Conservation (phyloP, 2,888 invertebrate genomes). For the Hymenopus coronatus region DNA sequence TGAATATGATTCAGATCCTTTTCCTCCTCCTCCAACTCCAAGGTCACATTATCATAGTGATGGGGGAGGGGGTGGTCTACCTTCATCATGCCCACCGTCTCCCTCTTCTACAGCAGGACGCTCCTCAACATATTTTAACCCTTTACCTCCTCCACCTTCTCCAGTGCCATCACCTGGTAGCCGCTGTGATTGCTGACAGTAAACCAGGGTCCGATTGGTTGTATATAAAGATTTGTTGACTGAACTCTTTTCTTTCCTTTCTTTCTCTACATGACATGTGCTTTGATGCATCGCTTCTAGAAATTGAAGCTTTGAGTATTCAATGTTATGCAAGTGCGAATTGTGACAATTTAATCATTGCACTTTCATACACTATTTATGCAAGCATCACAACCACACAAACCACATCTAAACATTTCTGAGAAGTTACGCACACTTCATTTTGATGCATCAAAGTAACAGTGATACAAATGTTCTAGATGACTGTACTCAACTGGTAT, state of each 20-base stretch:
- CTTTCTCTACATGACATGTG: not conserved
- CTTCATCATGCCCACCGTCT: conserved; percentile 57
- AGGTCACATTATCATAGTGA: conserved; percentile 73
- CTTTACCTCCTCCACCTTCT: conserved; percentile 81
- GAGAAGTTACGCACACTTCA: not conserved
- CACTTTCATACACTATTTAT: not conserved
- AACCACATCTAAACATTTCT: not conserved
- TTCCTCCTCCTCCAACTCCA: conserved; percentile 75
- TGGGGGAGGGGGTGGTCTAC: conserved; percentile 55
- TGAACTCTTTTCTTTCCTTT: not conserved
- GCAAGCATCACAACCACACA: not conserved
- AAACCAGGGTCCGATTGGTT: conserved; percentile 15
- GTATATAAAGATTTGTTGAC: not conserved
- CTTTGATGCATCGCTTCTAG: not conserved
- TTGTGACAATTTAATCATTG: not conserved
- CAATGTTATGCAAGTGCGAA: not conserved
- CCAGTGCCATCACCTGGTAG: conserved; percentile 57
- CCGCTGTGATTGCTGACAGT: conserved; percentile 33
- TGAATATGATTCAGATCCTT: conserved; percentile 65
- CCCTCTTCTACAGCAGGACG: conserved; percentile 62
- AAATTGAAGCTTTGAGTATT: not conserved
- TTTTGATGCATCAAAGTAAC: not conserved
- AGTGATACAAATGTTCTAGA: not conserved
- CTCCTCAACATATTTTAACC: conserved; percentile 76
- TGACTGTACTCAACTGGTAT: not conserved